These are phyloP conservation scores for Carcinoscorpius rotundicauda DNA, from an alignment of 1,140 invertebrate genomes.

Conservation along the genomic window DNA sequence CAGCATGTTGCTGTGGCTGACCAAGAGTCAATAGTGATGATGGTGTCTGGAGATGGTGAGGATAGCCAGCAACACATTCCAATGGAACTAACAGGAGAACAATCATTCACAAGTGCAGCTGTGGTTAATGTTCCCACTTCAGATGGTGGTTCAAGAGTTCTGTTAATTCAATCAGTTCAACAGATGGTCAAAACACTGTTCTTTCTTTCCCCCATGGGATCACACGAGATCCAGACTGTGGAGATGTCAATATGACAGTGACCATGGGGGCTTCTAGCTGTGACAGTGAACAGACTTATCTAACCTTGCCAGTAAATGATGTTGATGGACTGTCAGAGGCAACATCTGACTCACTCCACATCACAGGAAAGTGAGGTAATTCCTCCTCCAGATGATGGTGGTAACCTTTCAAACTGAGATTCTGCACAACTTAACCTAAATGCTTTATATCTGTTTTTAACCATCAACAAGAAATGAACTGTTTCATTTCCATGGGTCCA, in stretches of 20 bases:
- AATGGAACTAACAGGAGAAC: constrained; percentile 15
- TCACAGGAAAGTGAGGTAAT: constrained; percentile 1
- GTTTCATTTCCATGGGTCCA: too few species aligned
- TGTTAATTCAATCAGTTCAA: constrained; percentile 18
- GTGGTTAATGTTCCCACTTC: constrained; percentile 17
- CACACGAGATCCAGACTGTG: constrained; percentile 11
- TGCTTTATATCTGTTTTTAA: too few species aligned
- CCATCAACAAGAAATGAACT: too few species aligned
- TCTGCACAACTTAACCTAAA: too few species aligned
- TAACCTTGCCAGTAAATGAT: neutral
- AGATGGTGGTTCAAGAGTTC: constrained; percentile 17
- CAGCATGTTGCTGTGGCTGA: too few species aligned
- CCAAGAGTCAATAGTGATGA: constrained; percentile 19
- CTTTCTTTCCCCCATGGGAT: constrained; percentile 17
- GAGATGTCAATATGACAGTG: constrained; percentile 18
- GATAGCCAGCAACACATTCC: constrained; percentile 9
- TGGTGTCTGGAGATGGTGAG: constrained; percentile 15
- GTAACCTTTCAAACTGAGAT: too few species aligned
- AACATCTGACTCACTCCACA: neutral
- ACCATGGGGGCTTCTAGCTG: constrained; percentile 9
- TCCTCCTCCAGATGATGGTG: too few species aligned
- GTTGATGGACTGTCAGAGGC: constrained; percentile 1
- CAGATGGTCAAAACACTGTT: constrained; percentile 15
- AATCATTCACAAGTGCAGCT: constrained; percentile 14
- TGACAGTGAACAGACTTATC: neutral